Evolutionary conservation across 1,140 invertebrate species (phyloP), one percentile per base, ranked within the genome.

Genomic region (Cotesia glomerata): DNA sequence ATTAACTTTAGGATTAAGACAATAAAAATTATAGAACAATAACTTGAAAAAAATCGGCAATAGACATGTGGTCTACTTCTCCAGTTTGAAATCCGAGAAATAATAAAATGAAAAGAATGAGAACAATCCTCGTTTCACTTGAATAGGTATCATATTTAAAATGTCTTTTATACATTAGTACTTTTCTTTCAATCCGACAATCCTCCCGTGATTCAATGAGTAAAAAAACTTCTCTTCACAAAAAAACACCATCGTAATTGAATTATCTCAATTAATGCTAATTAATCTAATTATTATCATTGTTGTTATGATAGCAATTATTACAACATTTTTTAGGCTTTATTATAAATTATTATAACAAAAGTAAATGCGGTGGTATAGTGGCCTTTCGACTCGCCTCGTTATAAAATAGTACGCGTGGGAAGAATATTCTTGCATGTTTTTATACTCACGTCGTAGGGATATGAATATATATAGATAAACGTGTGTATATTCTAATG

Each of bases 371-470:
- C 39, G 39, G 7, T 45, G 2, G 39, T 13, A 7, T 8, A 14
- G 34, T 45, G 35, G 62, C 62, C 62, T 64, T 64, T 64, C 62
- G 62, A 64, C 11, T 64, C 35, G 62, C 5, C 62, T 64, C 62
- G 62, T 64, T 64, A 64, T 64, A 36, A 39, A 64, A 64, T 36
- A 39, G 18, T 35, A 64, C 34, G 62, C 62, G 62, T 64, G 62
- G 62, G 62, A 64, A 64, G 62, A 64, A 64, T 64, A 64, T 64
- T 64, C 62, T 39, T 13, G 13, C 34, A 18, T 18, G n/a, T 32
- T 14, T 45, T 36, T 34, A n/a, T 34, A 3, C 7, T 13, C n/a
- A n/a, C n/a, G 32, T 64, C 36, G n/a, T 18, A 56, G 8, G 13
- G 4, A 54, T 18, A 14, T 14, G n/a, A 5, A 54, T 18, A 54